Base-by-base conservation (phyloP, 2,113 vertebrate species). In the Etheostoma spectabile region DNA sequence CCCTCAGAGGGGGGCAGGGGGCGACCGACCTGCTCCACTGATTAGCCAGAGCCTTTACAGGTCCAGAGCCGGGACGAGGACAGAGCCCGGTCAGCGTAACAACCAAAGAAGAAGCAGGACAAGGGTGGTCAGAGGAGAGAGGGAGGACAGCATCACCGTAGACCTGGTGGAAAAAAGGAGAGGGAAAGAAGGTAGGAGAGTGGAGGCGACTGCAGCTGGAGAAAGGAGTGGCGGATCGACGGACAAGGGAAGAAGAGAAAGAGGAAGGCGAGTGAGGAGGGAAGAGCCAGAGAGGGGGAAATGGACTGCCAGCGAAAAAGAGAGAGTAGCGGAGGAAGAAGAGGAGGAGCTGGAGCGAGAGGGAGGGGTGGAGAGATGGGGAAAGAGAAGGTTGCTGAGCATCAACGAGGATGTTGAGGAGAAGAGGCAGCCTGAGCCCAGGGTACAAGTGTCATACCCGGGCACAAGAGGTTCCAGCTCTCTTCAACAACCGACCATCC, bases 301-400 rank as follows among this genome's bases (percentile, higher is more conserved):
- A 49, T 76, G 79, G 84, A 24, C 45, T 3, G 18, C 15, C 8
- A 51, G 38, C 7, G 64, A 77, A 53, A 82, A 85, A 2, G 68
- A 81, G 14, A 62, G 22, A 56, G 51, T 3, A 52, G 61, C 4
- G 0, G 57, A 46, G 12, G 67, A 83, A 6, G 88, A 88, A 66
- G 90, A 85, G 27, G 81, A 89, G n/a, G 84, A 84, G 21, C 11
- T 66, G 27, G 64, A 61, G 52, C 16, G 6, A 4, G 77, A 83
- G 5, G 84, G 69, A 82, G 90, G 77, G 4, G 49, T 45, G 53
- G 90, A 92, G 74, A 77, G 67, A 75, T 91, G 91, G 92, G 86
- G 91, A 35, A 83, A 83, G 42, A 93, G 95, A 66, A 89, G 91
- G 69, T 79, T 95, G 81, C 60, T 96, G 64, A 94, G 91, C 46